Percentiles rank a stretch among this genome's conserved stretches.
These are phyloP conservation scores for Troides oblongomaculatus DNA, from an alignment of 2,888 invertebrate genomes.

Conservation along the genomic window DNA sequence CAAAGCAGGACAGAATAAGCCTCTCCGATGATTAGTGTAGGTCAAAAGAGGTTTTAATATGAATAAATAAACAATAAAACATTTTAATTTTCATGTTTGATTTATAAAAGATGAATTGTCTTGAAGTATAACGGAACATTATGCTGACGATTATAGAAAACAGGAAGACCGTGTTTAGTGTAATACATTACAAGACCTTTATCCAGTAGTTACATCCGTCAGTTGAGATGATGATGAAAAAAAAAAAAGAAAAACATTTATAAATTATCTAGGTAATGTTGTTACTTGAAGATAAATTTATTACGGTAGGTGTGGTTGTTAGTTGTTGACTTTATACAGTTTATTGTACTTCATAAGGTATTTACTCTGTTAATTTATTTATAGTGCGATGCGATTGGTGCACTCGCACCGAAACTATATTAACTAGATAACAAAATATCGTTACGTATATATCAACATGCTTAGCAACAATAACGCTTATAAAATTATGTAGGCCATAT, in stretches of 20 bases:
- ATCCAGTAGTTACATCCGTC: neutral
- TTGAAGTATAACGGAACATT: no score
- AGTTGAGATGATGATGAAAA: neutral
- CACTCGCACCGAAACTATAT: neutral
- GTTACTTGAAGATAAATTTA: neutral
- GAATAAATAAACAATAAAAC: no score
- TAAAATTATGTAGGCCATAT: neutral
- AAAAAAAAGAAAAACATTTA: neutral
- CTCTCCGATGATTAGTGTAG: no score
- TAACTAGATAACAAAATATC: neutral
- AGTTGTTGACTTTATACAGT: neutral
- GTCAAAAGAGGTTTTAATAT: no score
- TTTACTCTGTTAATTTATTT: slow-evolving; percentile 2
- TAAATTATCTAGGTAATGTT: neutral
- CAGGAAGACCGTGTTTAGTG: no score
- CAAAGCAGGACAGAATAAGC: no score
- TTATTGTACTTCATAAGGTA: neutral
- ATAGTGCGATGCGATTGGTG: neutral
- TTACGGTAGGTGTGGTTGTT: neutral
- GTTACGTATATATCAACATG: neutral
- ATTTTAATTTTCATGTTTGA: no score
- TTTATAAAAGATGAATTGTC: no score
- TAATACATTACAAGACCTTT: no score
- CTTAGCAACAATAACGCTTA: neutral
- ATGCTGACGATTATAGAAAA: no score